Conservation (phyloP, 2,888 invertebrate species). For the Molorchus minor region DNA sequence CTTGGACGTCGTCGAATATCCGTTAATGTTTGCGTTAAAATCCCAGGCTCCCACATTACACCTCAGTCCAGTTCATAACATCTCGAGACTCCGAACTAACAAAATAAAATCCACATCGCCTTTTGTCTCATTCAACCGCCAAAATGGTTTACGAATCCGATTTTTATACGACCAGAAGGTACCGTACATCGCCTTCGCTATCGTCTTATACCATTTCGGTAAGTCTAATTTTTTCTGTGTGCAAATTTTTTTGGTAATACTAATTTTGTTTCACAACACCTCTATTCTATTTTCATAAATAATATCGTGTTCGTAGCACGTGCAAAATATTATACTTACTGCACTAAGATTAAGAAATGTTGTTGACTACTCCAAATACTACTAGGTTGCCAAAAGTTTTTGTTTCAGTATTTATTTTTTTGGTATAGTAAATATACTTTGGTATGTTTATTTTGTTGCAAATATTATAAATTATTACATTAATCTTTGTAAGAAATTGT, state of each 20-base stretch:
- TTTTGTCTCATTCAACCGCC: slow-evolving; percentile 49
- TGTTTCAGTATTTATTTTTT: no score
- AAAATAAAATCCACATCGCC: slow-evolving; percentile 29
- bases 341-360: no score
- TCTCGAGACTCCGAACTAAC: slow-evolving; percentile 53
- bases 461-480: no score
- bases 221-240: slow-evolving; percentile 64
- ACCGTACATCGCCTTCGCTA: slow-evolving; percentile 73
- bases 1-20: slow-evolving; percentile 26
- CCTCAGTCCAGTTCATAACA: slow-evolving; percentile 57
- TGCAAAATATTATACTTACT: no score
- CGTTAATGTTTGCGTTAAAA: slow-evolving; percentile 47
- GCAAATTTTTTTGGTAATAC: neutral
- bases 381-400: no score
- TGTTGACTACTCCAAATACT: no score
- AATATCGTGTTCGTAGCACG: no score
- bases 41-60: slow-evolving; percentile 48
- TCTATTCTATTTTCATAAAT: no score
- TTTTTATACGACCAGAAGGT: slow-evolving; percentile 89
- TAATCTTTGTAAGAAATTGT: no score
- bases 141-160: slow-evolving; percentile 93
- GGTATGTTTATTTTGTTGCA: no score
- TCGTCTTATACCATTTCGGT: slow-evolving; percentile 84
- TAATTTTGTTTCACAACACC: no score
- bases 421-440: no score